Evolutionary conservation across 2,113 vertebrate species (phyloP).

Genomic region (Piaya cayana): DNA sequence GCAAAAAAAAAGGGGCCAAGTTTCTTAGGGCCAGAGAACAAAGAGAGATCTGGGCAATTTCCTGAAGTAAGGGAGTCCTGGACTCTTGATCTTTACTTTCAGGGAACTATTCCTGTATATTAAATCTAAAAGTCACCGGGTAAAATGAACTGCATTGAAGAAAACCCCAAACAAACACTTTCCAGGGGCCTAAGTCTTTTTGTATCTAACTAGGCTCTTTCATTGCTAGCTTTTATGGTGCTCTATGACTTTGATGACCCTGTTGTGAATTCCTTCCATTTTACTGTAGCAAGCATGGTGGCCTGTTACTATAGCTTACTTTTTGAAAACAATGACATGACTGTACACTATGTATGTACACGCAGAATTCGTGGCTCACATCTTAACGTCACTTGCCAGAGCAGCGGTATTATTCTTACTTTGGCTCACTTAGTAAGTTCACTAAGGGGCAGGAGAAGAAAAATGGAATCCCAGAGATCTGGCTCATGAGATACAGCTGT

Average conservation of each 20-base stretch:
- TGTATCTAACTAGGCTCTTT: neutral
- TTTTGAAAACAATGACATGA: neutral
- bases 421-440: conserved; percentile 8
- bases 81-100: neutral
- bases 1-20: neutral
- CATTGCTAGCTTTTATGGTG: neutral
- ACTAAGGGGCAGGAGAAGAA: neutral
- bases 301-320: neutral
- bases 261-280: neutral
- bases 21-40: neutral
- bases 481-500: conserved; percentile 35
- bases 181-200: neutral
- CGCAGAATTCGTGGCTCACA: neutral
- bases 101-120: neutral
- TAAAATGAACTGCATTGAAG: neutral
- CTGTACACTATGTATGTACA: neutral
- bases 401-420: conserved; percentile 6
- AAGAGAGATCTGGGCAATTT: neutral
- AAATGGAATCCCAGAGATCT: conserved; percentile 37
- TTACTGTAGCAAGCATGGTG: neutral
- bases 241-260: neutral
- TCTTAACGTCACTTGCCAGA: conserved; percentile 23
- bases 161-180: neutral
- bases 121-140: neutral
- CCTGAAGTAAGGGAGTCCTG: neutral